phyloP scores from a whole-genome alignment of 2,797 vertebrate genomes.

The Thaleichthys pacificus region DNA sequence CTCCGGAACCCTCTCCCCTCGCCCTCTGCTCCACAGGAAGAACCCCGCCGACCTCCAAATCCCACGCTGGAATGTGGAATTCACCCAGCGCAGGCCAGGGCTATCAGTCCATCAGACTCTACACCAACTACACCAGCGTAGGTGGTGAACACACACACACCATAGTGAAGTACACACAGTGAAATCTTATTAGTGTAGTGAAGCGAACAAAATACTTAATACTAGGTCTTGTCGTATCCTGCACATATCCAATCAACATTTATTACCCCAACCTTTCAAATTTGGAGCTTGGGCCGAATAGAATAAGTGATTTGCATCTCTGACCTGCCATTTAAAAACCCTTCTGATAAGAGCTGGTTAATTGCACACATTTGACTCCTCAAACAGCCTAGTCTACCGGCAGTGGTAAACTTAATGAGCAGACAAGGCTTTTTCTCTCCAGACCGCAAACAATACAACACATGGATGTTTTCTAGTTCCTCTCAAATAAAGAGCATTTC shows the following conservation, averaged over 20 bases:
- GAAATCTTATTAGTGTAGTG: background rate
- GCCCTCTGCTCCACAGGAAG: constrained; percentile 56
- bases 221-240: constrained; percentile 21
- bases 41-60: constrained; percentile 61
- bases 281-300: constrained; percentile 53
- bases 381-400: constrained; percentile 50
- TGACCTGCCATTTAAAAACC: constrained; percentile 46
- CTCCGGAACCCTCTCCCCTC: background rate
- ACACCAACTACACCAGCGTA: background rate
- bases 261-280: constrained; percentile 47
- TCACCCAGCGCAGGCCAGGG: constrained; percentile 27
- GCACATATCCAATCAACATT: constrained; percentile 37
- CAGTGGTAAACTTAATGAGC: constrained; percentile 22
- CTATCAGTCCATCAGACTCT: constrained; percentile 19
- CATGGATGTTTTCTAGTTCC: constrained; percentile 2
- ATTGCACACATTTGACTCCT: constrained; percentile 67
- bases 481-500: constrained; percentile 23
- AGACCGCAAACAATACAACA: constrained; percentile 30
- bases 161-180: background rate
- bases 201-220: background rate
- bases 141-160: background rate
- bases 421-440: constrained; percentile 29
- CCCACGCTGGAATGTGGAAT: constrained; percentile 50
- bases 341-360: constrained; percentile 58
- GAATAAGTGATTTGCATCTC: constrained; percentile 61